Evolutionary conservation across 64 coral and sea anemone genomes (phyloP).

Genomic region (Montipora sp.): DNA sequence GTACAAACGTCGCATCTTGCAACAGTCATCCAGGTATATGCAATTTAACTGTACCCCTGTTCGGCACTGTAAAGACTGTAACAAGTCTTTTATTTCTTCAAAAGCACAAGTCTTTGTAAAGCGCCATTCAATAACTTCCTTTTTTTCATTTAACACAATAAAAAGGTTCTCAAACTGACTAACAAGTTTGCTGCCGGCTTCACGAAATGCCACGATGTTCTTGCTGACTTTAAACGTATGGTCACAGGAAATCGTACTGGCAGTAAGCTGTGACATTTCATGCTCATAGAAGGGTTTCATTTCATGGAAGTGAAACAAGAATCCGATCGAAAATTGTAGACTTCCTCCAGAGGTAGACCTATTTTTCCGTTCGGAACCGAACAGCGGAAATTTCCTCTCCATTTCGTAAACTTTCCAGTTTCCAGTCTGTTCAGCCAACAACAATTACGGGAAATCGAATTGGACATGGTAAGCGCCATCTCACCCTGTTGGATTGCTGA

Average conservation of each 20-base stretch:
- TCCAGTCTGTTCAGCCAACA: too few species aligned
- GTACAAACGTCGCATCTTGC: constrained; percentile 4
- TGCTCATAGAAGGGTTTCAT: constrained; percentile 24
- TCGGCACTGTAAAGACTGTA: constrained; percentile 55
- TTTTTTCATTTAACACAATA: constrained; percentile 54
- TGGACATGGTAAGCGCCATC: too few species aligned
- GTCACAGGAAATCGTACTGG: constrained; percentile 62
- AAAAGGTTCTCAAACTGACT: constrained; percentile 73
- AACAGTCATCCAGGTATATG: constrained; percentile 56
- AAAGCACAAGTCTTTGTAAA: constrained; percentile 39
- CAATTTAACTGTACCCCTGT: constrained; percentile 9
- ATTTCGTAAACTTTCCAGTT: too few species aligned
- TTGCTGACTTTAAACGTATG: constrained; percentile 75
- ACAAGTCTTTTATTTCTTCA: constrained; percentile 60
- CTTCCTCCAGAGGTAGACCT: too few species aligned
- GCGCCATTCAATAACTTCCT: constrained; percentile 59
- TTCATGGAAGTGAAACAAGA: constrained; percentile 21
- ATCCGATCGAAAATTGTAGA: too few species aligned
- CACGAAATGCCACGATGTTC: constrained; percentile 54
- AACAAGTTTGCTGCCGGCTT: constrained; percentile 31
- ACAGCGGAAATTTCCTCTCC: too few species aligned
- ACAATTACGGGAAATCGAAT: too few species aligned
- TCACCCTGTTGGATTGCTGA: too few species aligned
- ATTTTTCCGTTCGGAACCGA: too few species aligned
- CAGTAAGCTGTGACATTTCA: constrained; percentile 23